These are phyloP conservation scores for Artibeus jamaicensis DNA, from an alignment of 2,797 vertebrate species.

Conservation along the genomic window DNA sequence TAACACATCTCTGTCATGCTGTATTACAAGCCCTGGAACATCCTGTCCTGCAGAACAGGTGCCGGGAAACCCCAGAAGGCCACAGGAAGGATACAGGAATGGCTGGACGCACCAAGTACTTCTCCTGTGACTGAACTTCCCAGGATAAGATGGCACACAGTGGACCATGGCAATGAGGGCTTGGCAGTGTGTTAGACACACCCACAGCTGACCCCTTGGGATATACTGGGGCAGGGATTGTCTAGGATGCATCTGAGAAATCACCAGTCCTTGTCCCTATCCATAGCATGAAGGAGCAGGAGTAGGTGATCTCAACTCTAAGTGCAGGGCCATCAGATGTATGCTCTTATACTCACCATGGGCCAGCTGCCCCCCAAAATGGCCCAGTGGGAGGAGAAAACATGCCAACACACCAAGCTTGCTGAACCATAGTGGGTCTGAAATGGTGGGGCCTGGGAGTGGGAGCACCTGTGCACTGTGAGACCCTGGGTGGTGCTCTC, in stretches of 20 bases:
- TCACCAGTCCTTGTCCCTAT: background rate
- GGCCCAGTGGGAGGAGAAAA: background rate
- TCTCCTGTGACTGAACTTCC: background rate
- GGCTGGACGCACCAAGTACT: background rate
- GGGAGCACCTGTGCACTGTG: background rate
- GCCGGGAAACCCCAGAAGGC: background rate
- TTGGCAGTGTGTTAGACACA: too few species aligned
- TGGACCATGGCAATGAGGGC: background rate
- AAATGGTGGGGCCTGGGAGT: background rate
- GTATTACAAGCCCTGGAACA: background rate
- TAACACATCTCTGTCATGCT: background rate
- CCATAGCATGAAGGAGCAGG: background rate
- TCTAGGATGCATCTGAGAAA: background rate
- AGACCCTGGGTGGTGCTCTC: background rate
- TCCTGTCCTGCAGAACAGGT: background rate
- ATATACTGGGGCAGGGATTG: background rate
- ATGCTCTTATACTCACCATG: rapidly evolving
- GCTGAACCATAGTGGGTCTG: background rate
- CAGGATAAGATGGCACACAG: background rate
- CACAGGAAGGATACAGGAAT: background rate
- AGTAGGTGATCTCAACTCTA: background rate
- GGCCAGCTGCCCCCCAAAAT: rapidly evolving
- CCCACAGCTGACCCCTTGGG: background rate
- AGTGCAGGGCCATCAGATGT: background rate
- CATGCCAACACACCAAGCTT: background rate